Conservation (phyloP, 2,888 invertebrate species). For the Stegana nigrithorax region DNA sequence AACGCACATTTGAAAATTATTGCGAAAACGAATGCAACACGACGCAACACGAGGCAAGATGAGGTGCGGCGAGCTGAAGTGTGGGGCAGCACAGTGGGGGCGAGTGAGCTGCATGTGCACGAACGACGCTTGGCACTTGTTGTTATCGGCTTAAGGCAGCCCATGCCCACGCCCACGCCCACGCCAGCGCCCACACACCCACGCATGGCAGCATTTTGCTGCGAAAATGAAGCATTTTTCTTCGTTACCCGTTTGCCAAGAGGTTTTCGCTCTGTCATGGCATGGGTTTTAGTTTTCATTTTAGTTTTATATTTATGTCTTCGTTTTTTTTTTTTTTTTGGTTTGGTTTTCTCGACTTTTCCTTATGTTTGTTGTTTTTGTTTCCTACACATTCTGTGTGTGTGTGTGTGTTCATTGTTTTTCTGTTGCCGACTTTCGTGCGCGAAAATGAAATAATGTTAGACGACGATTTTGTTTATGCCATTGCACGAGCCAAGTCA, state of each 20-base stretch:
- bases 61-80: too few species aligned
- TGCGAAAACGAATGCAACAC: constrained; percentile 24
- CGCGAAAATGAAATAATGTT: constrained; percentile 59
- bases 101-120: too few species aligned
- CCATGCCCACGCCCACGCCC: background rate
- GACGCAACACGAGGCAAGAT: too few species aligned
- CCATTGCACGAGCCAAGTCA: background rate
- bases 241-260: too few species aligned
- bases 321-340: constrained; percentile 24
- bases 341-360: constrained; percentile 31
- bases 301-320: constrained; percentile 4
- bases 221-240: constrained; percentile 54
- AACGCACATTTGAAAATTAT: constrained; percentile 20
- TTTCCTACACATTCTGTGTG: too few species aligned
- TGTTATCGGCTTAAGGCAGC: background rate
- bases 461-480: background rate
- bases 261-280: constrained; percentile 9
- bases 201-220: constrained; percentile 37
- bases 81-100: too few species aligned
- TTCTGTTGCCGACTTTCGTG: constrained; percentile 40
- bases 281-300: too few species aligned
- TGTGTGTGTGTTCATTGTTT: constrained; percentile 36
- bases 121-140: constrained; percentile 11
- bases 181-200: background rate
- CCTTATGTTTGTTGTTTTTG: constrained; percentile 23